Evolutionary conservation across 2,797 vertebrate species (phyloP).

Genomic region (Myripristis jacobus): DNA sequence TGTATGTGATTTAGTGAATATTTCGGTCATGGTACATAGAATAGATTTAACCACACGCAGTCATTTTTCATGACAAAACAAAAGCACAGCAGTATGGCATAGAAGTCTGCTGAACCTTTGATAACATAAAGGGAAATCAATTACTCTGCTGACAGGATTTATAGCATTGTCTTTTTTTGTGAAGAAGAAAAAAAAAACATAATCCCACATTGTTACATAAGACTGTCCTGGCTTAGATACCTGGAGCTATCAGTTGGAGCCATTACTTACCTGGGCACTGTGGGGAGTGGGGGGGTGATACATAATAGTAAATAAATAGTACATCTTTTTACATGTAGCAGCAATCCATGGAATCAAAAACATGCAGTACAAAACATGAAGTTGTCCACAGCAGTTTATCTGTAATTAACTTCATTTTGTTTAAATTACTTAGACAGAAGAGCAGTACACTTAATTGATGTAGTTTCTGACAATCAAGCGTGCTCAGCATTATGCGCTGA

Average conservation of each 20-base stretch:
- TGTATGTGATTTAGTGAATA: constrained; percentile 57
- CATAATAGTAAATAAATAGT: constrained; percentile 22
- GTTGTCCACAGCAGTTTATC: constrained; percentile 31
- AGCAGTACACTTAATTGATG: too few species aligned
- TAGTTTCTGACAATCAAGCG: background rate
- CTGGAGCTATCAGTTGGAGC: background rate
- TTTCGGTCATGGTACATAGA: constrained; percentile 42
- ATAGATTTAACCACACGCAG: constrained; percentile 39
- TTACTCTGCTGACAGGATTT: background rate
- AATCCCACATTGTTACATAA: constrained; percentile 42
- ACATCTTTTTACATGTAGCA: constrained; percentile 52
- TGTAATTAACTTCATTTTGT: constrained; percentile 57
- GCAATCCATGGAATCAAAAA: constrained; percentile 44
- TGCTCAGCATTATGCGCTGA: background rate
- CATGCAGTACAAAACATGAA: constrained; percentile 64
- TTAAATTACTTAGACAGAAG: too few species aligned
- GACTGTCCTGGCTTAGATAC: constrained; percentile 1
- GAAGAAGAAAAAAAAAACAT: background rate
- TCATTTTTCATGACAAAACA: constrained; percentile 40
- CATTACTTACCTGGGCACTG: constrained; percentile 8
- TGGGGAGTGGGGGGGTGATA: constrained; percentile 23
- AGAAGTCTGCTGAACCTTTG: constrained; percentile 4
- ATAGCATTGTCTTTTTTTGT: background rate
- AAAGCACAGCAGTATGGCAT: constrained; percentile 30
- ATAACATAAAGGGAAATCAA: constrained; percentile 25